These are phyloP conservation scores for Otus sunia DNA, from an alignment of 2,113 vertebrate species.

Conservation along the genomic window DNA sequence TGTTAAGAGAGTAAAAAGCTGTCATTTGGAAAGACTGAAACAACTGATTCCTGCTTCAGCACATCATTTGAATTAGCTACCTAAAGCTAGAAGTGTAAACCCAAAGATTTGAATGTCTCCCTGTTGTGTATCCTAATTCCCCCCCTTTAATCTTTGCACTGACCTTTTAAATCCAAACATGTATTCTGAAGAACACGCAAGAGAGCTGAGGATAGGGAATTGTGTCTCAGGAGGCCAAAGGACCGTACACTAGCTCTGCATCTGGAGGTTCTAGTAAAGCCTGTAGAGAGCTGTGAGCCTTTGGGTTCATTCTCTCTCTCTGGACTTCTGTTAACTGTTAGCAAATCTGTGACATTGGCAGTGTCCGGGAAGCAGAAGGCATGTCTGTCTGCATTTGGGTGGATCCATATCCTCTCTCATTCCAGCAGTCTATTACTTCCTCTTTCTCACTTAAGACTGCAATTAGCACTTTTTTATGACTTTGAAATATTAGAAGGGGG, in stretches of 20 bases:
- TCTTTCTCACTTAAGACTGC: slow-evolving; percentile 63
- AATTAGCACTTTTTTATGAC: slow-evolving; percentile 72
- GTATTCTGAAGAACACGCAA: background rate
- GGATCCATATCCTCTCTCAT: slow-evolving; percentile 23
- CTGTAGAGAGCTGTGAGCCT: background rate
- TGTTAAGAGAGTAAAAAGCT: background rate
- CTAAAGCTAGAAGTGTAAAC: background rate
- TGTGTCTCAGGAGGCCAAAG: background rate
- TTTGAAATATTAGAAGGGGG: slow-evolving; percentile 77
- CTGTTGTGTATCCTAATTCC: background rate
- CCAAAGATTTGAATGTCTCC: background rate
- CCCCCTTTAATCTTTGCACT: background rate
- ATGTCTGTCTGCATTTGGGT: background rate
- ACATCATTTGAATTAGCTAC: background rate
- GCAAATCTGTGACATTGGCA: background rate
- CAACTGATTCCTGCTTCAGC: background rate
- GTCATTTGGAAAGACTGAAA: background rate
- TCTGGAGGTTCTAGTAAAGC: background rate
- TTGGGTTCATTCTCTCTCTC: background rate
- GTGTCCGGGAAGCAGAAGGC: background rate
- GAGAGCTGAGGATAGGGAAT: background rate
- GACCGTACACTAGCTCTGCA: background rate
- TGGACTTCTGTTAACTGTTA: background rate
- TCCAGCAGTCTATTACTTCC: slow-evolving; percentile 66
- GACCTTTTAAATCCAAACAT: background rate